These are phyloP conservation scores for Bettongia penicillata DNA, from an alignment of 2,113 vertebrate genomes.

Conservation along the genomic window DNA sequence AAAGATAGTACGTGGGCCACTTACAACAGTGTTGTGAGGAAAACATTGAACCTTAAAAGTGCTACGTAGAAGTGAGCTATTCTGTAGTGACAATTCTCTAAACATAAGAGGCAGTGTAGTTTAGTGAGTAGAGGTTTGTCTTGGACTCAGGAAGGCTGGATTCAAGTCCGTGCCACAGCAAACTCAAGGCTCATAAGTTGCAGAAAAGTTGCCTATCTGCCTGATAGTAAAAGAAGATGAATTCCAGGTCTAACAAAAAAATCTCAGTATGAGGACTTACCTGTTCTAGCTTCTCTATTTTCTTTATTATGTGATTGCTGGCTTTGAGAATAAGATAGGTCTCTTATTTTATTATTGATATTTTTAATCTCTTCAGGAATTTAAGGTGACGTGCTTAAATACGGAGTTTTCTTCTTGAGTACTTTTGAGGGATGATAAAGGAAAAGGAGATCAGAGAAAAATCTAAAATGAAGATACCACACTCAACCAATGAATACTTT, in stretches of 20 bases:
- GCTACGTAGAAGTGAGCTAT: background rate
- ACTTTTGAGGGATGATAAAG: background rate
- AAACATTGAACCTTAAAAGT: background rate
- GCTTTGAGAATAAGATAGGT: background rate
- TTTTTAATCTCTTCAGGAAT: background rate
- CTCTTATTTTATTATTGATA: background rate
- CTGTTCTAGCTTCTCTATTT: background rate
- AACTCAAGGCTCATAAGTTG: background rate
- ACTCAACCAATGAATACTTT: conserved; percentile 57
- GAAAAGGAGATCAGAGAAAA: conserved; percentile 58
- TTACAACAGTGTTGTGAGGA: background rate
- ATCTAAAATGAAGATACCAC: conserved; percentile 34
- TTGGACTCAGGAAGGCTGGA: background rate
- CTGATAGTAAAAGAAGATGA: background rate
- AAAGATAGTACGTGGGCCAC: background rate
- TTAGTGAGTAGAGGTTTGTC: background rate
- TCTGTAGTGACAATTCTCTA: background rate
- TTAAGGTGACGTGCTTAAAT: background rate
- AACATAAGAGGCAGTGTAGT: background rate
- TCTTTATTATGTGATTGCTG: background rate
- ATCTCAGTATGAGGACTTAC: background rate
- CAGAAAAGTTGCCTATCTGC: background rate
- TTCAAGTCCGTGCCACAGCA: too few species aligned
- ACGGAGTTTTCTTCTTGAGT: background rate
- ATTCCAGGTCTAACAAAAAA: background rate